Conservation (phyloP, 2,113 vertebrate species). For the Mus musculus region GRCm39 chr3:145804501-145805000, state of each 20-base stretch:
- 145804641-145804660: too few species aligned
- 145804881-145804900: not conserved
- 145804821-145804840: not conserved
- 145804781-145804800: not conserved
- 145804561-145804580: too few species aligned
- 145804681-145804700: too few species aligned
- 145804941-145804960: not conserved
- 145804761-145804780: not conserved
- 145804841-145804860: not conserved
- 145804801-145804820: too few species aligned
- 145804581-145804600: too few species aligned
- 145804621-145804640: too few species aligned
- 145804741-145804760: not conserved
- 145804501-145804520: too few species aligned
- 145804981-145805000: not conserved
- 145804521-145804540: too few species aligned
- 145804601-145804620: too few species aligned
- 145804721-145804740: not conserved
- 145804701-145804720: not conserved
- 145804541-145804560: too few species aligned
- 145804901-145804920: not conserved
- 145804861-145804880: too few species aligned
- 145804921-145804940: not conserved
- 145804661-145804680: too few species aligned
- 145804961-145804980: not conserved